A percentile compares a stretch with the other conserved stretches of the same genome.
These are phyloP conservation scores for Parnassius smintheus DNA, from an alignment of 2,888 invertebrate species.

Conservation along the genomic window DNA sequence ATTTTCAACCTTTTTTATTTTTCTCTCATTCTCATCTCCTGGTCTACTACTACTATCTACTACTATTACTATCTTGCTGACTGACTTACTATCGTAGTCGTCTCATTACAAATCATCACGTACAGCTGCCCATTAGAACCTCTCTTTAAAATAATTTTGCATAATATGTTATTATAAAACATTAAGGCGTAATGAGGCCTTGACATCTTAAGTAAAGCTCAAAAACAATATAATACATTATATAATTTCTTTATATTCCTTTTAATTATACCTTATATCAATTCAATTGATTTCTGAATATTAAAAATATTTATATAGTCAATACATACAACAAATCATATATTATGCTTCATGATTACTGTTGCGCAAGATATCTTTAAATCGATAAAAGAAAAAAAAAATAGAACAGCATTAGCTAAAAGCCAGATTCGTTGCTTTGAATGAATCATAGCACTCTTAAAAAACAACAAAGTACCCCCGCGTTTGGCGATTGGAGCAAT, in stretches of 20 bases:
- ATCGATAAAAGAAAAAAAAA: constrained; percentile 10
- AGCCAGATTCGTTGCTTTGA: constrained; percentile 22
- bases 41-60: no score
- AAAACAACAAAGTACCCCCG: constrained; percentile 26
- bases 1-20: constrained; percentile 32
- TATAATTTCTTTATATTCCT: no score
- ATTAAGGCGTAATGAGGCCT: no score
- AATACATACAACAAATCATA: no score
- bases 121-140: constrained; percentile 15
- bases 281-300: no score
- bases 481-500: constrained; percentile 26
- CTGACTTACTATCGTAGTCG: no score
- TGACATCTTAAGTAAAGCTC: no score
- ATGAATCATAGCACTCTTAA: constrained; percentile 24
- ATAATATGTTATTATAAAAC: neutral
- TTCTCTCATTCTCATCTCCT: constrained; percentile 40
- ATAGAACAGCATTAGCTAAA: constrained; percentile 15
- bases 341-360: neutral
- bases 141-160: constrained; percentile 18
- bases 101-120: no score
- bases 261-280: neutral
- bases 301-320: no score
- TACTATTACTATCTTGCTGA: no score
- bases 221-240: no score
- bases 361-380: constrained; percentile 10